Evolutionary conservation across 37 sponge, comb jelly and placozoan species (phyloP).

Genomic region (Oopsacas minuta): DNA sequence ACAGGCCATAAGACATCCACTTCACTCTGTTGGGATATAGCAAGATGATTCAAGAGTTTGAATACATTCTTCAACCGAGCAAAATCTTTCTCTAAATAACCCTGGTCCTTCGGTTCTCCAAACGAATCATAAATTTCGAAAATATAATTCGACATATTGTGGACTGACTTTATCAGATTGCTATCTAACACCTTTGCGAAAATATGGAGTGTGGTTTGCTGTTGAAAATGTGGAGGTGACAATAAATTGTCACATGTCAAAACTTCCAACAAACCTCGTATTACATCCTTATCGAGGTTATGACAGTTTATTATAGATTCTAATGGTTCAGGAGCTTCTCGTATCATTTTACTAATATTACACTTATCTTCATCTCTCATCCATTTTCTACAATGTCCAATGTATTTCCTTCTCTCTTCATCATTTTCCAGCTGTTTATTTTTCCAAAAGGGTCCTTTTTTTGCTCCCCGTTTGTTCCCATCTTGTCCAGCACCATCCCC

Average conservation of each 20-base stretch:
- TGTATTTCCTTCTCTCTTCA: background rate
- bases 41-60: background rate
- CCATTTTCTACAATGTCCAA: constrained; percentile 14
- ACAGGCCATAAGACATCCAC: background rate
- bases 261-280: background rate
- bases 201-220: background rate
- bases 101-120: background rate
- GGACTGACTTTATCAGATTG: background rate
- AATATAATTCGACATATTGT: background rate
- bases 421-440: background rate
- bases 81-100: background rate
- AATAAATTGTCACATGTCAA: background rate
- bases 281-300: background rate
- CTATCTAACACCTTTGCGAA: background rate
- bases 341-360: background rate
- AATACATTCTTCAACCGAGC: background rate
- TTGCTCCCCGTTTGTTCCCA: background rate
- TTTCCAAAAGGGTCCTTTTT: background rate
- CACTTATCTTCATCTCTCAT: background rate
- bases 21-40: background rate
- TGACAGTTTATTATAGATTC: background rate
- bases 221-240: background rate
- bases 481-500: background rate
- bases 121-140: background rate
- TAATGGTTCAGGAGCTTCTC: background rate